phyloP scores from a whole-genome alignment of 2,888 invertebrate species.

The Parnassius mnemosyne region DNA sequence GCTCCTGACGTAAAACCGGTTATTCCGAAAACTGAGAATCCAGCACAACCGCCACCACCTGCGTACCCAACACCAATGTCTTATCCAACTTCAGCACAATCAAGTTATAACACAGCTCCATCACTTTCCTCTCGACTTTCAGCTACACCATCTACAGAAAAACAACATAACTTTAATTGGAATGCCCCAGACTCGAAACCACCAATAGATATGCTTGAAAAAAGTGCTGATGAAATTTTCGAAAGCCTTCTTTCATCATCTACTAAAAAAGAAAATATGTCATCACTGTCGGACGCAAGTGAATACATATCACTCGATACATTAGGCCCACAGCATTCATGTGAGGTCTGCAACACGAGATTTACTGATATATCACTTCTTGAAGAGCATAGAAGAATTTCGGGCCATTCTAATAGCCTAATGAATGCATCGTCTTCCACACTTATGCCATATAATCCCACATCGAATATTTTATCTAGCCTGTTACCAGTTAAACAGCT shows the following conservation, averaged over 20 bases:
- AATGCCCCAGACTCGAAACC: slow-evolving; percentile 73
- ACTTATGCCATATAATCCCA: slow-evolving; percentile 61
- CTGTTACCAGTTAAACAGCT: slow-evolving; percentile 71
- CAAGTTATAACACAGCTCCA: slow-evolving; percentile 34
- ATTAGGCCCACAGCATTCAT: slow-evolving; percentile 80
- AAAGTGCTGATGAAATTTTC: slow-evolving; percentile 74
- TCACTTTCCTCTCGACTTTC: slow-evolving; percentile 43
- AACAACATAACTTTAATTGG: slow-evolving; percentile 74
- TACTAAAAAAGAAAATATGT: slow-evolving; percentile 61
- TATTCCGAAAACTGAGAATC: slow-evolving; percentile 60
- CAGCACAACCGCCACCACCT: slow-evolving; percentile 46
- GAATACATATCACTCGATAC: slow-evolving; percentile 84
- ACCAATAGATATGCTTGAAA: slow-evolving; percentile 63
- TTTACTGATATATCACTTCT: slow-evolving; percentile 77
- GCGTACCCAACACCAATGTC: slow-evolving; percentile 47
- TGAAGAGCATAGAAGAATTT: slow-evolving; percentile 76
- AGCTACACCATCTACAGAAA: slow-evolving; percentile 55
- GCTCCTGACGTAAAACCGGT: slow-evolving; percentile 68
- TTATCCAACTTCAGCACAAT: slow-evolving; percentile 39
- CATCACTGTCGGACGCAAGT: slow-evolving; percentile 66
- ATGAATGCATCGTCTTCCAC: slow-evolving; percentile 52
- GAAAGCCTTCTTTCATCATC: slow-evolving; percentile 66
- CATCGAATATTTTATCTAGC: slow-evolving; percentile 60
- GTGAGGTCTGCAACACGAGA: slow-evolving; percentile 82
- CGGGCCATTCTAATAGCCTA: slow-evolving; percentile 77